Percentiles rank a stretch among this genome's conserved stretches.
phyloP scores from a whole-genome alignment of 2,113 vertebrate genomes.

The human (Homo sapiens) region DNA sequence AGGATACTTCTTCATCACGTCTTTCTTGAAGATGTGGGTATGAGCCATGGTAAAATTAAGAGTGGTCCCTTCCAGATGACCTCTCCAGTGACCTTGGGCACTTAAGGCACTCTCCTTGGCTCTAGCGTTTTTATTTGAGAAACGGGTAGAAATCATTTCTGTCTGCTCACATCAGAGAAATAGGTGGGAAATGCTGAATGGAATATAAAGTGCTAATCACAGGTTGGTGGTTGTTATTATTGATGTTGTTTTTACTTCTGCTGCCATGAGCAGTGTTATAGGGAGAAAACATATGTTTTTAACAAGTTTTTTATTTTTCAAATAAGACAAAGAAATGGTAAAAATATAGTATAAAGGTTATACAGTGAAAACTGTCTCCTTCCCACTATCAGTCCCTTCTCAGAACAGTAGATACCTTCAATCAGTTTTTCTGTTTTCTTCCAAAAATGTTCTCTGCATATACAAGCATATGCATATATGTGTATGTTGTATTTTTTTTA shows the following conservation, averaged over 20 bases:
- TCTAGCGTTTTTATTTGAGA: neutral
- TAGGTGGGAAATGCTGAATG: neutral
- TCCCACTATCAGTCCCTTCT: neutral
- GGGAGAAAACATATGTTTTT: conserved; percentile 11
- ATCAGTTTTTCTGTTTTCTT: conserved; percentile 2
- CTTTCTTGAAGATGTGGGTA: neutral
- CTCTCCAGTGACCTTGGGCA: neutral
- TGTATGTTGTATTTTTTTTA: neutral
- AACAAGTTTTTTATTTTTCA: neutral
- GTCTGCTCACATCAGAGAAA: neutral
- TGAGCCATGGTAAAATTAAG: neutral
- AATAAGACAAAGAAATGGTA: neutral
- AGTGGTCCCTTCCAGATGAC: neutral
- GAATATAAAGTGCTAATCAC: neutral
- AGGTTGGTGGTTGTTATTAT: neutral
- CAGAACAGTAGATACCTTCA: conserved; percentile 22
- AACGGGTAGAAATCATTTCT: neutral
- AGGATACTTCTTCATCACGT: neutral
- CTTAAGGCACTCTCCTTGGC: neutral
- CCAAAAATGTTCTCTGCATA: neutral
- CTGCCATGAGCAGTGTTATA: neutral
- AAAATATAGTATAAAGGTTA: conserved; percentile 28
- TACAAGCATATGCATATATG: neutral
- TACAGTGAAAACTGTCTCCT: neutral
- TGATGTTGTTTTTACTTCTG: neutral